Percentiles rank a stretch among this genome's conserved stretches.
phyloP scores from a whole-genome alignment of 1,140 invertebrate genomes.

The Pseudomyrmex cubaensis region DNA sequence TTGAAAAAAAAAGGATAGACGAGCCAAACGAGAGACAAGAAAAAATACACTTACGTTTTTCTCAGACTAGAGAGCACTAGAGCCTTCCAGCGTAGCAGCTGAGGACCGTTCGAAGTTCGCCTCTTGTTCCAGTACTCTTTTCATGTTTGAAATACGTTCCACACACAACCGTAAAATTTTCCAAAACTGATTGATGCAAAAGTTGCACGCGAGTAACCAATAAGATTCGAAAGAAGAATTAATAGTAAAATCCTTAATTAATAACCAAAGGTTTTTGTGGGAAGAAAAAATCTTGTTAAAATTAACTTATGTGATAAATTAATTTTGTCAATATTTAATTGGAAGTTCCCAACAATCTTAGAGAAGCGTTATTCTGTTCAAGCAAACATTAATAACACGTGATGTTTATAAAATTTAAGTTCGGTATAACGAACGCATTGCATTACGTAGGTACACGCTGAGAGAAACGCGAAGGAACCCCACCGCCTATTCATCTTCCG shows the following conservation, averaged over 20 bases:
- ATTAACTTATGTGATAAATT: not conserved
- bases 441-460: slow-evolving; percentile 13
- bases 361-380: not conserved
- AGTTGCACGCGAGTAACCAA: no score
- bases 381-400: slow-evolving; percentile 3
- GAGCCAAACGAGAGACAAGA: no score
- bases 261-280: not conserved
- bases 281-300: not conserved
- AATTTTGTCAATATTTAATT: slow-evolving; percentile 1
- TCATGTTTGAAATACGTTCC: no score
- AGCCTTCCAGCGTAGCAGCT: no score
- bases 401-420: slow-evolving; percentile 40
- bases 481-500: slow-evolving; percentile 31
- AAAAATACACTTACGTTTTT: no score
- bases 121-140: no score
- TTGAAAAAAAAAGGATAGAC: not conserved
- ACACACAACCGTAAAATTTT: no score
- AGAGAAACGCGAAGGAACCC: slow-evolving; percentile 40
- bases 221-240: not conserved
- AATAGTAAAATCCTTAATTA: not conserved
- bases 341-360: not conserved
- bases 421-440: not conserved
- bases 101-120: no score
- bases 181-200: not conserved
- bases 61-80: no score